Evolutionary conservation across 2,888 invertebrate species (phyloP).

Genomic region (Calameuta filiformis): DNA sequence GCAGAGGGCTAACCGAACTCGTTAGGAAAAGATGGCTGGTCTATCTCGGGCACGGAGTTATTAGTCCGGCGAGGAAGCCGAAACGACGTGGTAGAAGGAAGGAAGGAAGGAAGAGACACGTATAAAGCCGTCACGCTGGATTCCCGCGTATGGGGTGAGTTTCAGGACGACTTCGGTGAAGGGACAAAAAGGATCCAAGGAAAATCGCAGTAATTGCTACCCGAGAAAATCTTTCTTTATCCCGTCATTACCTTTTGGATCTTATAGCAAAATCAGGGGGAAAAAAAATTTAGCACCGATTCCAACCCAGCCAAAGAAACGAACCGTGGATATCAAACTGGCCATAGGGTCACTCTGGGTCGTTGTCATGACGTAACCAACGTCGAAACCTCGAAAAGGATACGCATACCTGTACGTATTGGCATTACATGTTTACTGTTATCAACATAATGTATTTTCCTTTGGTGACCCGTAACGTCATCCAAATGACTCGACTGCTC

Average conservation of each 20-base stretch:
- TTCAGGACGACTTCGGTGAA: background rate
- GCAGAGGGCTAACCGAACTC: slow-evolving; percentile 10
- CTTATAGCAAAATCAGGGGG: background rate
- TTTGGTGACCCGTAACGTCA: background rate
- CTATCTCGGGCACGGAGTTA: slow-evolving; percentile 11
- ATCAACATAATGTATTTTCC: background rate
- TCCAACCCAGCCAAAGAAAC: background rate
- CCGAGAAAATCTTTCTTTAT: background rate
- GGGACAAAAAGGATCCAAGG: background rate
- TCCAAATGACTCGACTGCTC: background rate
- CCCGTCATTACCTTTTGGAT: background rate
- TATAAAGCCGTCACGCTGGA: background rate
- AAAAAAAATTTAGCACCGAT: background rate
- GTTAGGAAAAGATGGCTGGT: slow-evolving; percentile 11
- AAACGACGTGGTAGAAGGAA: slow-evolving; percentile 26
- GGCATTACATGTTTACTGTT: background rate
- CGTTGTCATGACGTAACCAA: background rate
- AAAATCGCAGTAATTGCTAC: background rate
- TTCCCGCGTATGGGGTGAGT: background rate
- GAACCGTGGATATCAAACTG: background rate
- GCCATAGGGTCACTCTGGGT: background rate
- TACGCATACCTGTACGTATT: background rate
- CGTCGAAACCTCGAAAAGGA: background rate
- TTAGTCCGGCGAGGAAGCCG: slow-evolving; percentile 17
- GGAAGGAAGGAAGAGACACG: background rate